Base-by-base conservation (phyloP, 2,113 vertebrate species). In the Galbula dea region DNA sequence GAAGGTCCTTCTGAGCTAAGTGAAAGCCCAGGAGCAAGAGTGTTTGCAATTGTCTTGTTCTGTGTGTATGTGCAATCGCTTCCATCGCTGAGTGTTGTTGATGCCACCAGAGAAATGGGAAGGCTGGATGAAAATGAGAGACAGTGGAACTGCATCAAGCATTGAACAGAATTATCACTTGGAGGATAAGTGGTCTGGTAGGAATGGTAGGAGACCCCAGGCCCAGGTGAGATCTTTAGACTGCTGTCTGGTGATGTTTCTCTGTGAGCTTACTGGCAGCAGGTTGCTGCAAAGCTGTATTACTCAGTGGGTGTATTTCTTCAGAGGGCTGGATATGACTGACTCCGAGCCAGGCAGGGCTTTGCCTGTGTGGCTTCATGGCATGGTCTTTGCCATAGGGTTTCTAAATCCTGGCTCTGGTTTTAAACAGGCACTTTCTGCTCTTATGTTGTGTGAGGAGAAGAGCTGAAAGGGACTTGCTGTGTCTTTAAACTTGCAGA, bases 401-500 rank as follows among this genome's bases (percentile, higher is more conserved):
- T 69, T 67, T 92, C 68, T 95, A 72, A 91, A 91, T 91, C 65
- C 75, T 45, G 34, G 49, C 8, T n/a, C 3, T 63, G 37, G 62
- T 78, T 86, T 48, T 5, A 23, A 93, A 86, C 30, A 4, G 58
- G 68, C 18, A 6, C 52, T 58, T 93, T 67, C n/a, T 74, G 39
- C 52, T 43, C 39, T 59, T 2, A 6, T 51, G 86, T 90, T 82
- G 71, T 78, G 36, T 59, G 63, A 48, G 55, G 82, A 68, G 58
- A 89, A 80, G 63, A 55, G 34, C 86, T 66, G 24, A 66, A 72
- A 88, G 81, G 82, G 45, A 76, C 89, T 90, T 1, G 0, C 82
- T 83, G 37, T 62, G 4, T 91, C 93, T 86, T 90, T 91, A 94
- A 85, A 94, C 29, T 37, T 63, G 37, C 8, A 11, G 71, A 80